A percentile compares a stretch with the other conserved stretches of the same genome.
Conservation (phyloP, 2,113 vertebrate species). For the Lathamus discolor region DNA sequence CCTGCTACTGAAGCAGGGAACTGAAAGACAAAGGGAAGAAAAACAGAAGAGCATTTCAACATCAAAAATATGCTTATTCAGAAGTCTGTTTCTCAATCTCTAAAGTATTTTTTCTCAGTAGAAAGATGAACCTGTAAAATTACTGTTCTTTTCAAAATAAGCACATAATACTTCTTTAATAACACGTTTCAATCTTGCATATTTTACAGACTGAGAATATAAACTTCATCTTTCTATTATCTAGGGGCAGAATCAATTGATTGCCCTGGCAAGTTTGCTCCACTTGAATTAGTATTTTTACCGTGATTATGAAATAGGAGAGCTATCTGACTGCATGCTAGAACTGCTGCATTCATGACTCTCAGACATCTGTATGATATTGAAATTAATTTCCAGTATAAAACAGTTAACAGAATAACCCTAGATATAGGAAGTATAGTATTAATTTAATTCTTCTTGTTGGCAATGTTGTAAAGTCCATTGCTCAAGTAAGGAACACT, state of each 20-base stretch:
- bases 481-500: slow-evolving; percentile 37
- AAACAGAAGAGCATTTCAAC: neutral
- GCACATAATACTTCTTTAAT: neutral
- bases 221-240: neutral
- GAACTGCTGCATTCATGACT: neutral
- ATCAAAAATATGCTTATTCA: neutral
- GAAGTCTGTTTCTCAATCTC: neutral
- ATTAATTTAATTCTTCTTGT: slow-evolving; percentile 63
- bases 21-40: neutral
- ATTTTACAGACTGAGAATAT: neutral
- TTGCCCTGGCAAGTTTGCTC: slow-evolving; percentile 42
- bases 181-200: neutral
- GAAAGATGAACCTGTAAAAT: neutral
- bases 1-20: neutral
- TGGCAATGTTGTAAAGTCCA: slow-evolving; percentile 28
- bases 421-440: slow-evolving; percentile 41
- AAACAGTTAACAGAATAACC: slow-evolving; percentile 57
- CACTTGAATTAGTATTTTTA: slow-evolving; percentile 7
- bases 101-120: neutral
- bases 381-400: slow-evolving; percentile 47
- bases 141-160: neutral
- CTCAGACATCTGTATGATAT: neutral
- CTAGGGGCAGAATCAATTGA: slow-evolving; percentile 13
- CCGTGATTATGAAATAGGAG: neutral
- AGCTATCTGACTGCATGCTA: neutral